Evolutionary conservation across 2,888 invertebrate genomes (phyloP), one percentile per base, ranked within the genome.

Genomic region (Tricholauxania praeusta): DNA sequence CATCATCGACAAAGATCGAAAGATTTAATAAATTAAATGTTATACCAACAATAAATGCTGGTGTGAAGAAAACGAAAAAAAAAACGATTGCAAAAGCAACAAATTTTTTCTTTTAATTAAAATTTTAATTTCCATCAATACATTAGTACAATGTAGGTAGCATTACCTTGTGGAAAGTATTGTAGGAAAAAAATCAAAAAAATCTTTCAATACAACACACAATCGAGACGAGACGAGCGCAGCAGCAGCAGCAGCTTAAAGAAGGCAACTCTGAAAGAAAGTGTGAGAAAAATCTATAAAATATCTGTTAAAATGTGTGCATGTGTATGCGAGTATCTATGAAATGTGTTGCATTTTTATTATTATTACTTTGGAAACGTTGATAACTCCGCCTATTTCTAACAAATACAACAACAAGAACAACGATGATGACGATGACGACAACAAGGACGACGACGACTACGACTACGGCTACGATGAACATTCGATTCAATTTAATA

Each of bases 41-140:
- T 10, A 39, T 39, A 2, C 39, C 67, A 62, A 53, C 47, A 65
- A n/a, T 51, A 39, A 22, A 7, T 49, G 64, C 14, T 49, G 59
- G 6, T 17, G 60, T 2, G 57, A 15, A 48, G 64, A 52, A 57
- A 28, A 28, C 4, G 55, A 57, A 48, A 63, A 49, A 53, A 51
- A 63, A 59, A 62, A 64, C 51, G 77, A 28, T 71, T 63, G 55
- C 53, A 63, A 28, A 71, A 73, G 68, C 70, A 76, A 32, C 74
- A 74, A 81, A 84, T 84, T 84, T 84, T 84, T 28, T 28, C 28
- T 28, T 22, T 84, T 84, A 84, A 85, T 84, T 84, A 84, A 85
- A 85, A 84, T 85, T 85, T 84, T 84, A 85, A 84, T 84, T 85
- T 84, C 83, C 84, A 85, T 83, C 84, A 83, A 84, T 83, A 84